phyloP scores from a whole-genome alignment of 2,113 vertebrate genomes.

The Tachycineta bicolor region DNA sequence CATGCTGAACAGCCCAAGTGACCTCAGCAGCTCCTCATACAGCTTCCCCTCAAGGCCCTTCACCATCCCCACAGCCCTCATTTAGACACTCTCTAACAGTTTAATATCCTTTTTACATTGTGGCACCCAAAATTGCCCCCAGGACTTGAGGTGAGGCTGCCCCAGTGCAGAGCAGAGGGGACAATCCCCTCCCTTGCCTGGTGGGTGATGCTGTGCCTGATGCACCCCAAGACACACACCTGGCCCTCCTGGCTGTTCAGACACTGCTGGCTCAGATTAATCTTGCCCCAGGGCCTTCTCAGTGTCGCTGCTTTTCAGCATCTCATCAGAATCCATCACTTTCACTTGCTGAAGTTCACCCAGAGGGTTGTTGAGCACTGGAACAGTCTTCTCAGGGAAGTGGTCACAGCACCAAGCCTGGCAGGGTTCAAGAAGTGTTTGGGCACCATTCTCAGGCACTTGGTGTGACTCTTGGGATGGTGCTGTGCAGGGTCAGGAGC shows the following conservation, averaged over 20 bases:
- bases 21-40: accelerated
- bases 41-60: accelerated
- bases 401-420: background rate
- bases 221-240: accelerated
- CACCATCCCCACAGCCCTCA: too few relatives aligned
- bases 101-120: accelerated
- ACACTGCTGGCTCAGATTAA: background rate
- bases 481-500: background rate
- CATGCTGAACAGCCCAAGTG: background rate
- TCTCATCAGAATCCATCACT: background rate
- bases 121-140: background rate
- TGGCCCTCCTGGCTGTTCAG: background rate
- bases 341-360: background rate
- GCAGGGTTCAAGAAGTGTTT: background rate
- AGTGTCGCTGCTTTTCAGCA: background rate
- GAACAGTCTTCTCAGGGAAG: background rate
- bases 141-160: accelerated
- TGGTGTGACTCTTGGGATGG: background rate
- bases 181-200: background rate
- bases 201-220: accelerated
- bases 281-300: background rate
- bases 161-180: background rate
- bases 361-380: too few relatives aligned
- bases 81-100: background rate
- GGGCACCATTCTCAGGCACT: background rate